Percentiles rank a stretch among this genome's conserved stretches.
Conservation (phyloP, 2,888 invertebrate species). For the Scaptomyza caliginosa region DNA sequence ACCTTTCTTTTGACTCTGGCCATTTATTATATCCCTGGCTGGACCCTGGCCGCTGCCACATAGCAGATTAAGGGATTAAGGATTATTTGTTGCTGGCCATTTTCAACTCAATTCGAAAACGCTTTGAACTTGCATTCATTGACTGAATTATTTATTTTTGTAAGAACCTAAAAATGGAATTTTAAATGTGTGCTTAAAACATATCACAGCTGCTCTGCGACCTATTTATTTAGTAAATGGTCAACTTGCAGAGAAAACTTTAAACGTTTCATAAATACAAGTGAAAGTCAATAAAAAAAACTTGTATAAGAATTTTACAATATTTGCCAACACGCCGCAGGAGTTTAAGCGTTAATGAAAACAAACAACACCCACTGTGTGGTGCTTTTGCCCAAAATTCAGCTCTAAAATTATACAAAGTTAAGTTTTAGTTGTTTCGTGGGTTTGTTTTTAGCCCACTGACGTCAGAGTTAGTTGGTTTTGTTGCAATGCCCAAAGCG, state of each 20-base stretch:
- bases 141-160: constrained; percentile 23
- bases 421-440: background rate
- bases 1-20: background rate
- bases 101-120: constrained; percentile 9
- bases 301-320: constrained; percentile 47
- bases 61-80: background rate
- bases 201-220: background rate
- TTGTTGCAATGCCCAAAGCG: constrained; percentile 19
- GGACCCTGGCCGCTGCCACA: background rate
- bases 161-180: background rate
- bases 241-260: background rate
- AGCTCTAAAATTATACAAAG: background rate
- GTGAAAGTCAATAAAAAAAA: constrained; percentile 19
- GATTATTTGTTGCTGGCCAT: background rate
- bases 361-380: background rate
- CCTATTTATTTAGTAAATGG: background rate
- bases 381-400: background rate
- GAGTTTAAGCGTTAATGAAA: constrained; percentile 21
- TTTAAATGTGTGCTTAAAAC: too few species aligned
- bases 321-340: constrained; percentile 60
- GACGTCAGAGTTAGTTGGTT: constrained; percentile 11
- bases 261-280: background rate
- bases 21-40: background rate
- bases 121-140: background rate
- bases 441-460: background rate